These are phyloP conservation scores for Lepus oiostolus DNA, from an alignment of 2,797 vertebrate species.

Conservation along the genomic window DNA sequence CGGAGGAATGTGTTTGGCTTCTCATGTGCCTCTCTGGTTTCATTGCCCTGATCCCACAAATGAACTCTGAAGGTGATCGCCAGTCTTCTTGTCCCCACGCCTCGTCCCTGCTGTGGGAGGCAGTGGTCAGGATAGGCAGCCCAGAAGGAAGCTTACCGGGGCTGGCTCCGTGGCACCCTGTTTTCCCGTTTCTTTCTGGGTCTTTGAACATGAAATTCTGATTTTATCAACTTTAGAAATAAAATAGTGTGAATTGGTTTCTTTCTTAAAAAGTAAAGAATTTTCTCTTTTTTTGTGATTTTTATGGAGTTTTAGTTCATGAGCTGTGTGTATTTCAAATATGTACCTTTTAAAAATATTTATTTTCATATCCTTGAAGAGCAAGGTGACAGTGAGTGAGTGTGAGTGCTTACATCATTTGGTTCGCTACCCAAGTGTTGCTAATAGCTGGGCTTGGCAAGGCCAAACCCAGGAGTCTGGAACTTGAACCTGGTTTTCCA, in stretches of 20 bases:
- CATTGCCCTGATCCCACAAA: slow-evolving; percentile 59
- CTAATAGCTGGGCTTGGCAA: too few relatives aligned
- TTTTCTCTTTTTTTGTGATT: background rate
- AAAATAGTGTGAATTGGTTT: background rate
- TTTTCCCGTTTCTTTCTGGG: background rate
- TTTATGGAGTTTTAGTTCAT: background rate
- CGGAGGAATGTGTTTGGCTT: slow-evolving; percentile 47
- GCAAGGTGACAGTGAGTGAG: too few relatives aligned
- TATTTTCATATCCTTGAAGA: too few relatives aligned
- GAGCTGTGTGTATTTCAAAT: background rate
- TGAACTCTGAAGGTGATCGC: background rate
- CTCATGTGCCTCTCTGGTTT: background rate
- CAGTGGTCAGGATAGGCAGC: background rate
- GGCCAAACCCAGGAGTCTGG: too few relatives aligned
- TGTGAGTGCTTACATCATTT: too few relatives aligned
- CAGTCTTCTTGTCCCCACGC: background rate
- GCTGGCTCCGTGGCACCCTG: background rate
- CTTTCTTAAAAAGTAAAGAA: slow-evolving; percentile 7
- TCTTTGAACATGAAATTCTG: slow-evolving; percentile 18
- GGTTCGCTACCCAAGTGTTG: too few relatives aligned
- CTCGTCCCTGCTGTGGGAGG: background rate
- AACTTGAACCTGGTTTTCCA: too few relatives aligned
- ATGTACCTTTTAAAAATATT: background rate
- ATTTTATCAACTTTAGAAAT: slow-evolving; percentile 4
- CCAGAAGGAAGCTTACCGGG: background rate